Evolutionary conservation across 2,888 invertebrate species (phyloP).

Genomic region (Dolomedes plantarius): DNA sequence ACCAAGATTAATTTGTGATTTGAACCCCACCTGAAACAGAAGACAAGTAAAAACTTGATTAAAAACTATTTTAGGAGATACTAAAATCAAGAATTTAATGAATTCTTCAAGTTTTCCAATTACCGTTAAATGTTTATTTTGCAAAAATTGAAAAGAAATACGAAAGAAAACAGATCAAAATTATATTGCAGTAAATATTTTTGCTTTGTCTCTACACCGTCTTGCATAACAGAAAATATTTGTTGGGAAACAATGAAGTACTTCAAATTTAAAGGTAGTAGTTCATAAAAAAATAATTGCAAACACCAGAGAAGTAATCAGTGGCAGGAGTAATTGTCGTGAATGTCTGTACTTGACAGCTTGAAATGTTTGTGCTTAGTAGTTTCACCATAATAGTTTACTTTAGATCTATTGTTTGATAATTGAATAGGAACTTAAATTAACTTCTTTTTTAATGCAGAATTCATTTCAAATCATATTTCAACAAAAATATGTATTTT

Average conservation of each 20-base stretch:
- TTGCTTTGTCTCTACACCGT: neutral
- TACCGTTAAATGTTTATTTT: neutral
- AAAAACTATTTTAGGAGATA: constrained; percentile 1
- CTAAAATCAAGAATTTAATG: neutral
- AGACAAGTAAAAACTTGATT: neutral
- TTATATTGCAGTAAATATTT: neutral
- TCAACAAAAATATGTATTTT: neutral
- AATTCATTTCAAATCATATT: neutral
- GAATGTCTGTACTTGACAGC: neutral
- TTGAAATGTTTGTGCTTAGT: neutral
- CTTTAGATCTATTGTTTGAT: neutral
- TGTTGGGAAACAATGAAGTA: neutral
- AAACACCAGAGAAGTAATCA: neutral
- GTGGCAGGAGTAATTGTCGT: neutral
- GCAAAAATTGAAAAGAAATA: neutral
- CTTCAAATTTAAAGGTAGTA: neutral
- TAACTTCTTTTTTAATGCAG: neutral
- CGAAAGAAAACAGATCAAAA: neutral
- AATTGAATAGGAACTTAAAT: neutral
- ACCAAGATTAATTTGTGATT: constrained; percentile 3
- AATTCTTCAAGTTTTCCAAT: constrained; percentile 2
- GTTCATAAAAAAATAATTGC: neutral
- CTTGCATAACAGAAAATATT: neutral
- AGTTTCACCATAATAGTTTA: neutral
- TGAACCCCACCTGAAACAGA: neutral